Evolutionary conservation across 1,140 invertebrate species (phyloP).

Genomic region (Bombus terrestris): DNA sequence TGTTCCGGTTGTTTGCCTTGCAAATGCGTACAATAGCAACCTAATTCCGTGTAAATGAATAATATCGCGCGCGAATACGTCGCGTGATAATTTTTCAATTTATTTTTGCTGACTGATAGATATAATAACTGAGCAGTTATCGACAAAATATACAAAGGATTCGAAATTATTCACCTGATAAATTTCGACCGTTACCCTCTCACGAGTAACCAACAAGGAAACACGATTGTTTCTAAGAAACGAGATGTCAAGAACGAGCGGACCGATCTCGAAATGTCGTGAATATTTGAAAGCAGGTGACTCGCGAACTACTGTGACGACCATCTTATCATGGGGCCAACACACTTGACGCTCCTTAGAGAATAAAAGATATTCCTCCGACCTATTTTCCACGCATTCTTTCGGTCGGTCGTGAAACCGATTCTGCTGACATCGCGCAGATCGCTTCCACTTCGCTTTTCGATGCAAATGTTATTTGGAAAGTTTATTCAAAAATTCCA

Average conservation of each 20-base stretch:
- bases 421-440: background rate
- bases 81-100: no score
- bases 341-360: conserved; percentile 15
- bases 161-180: no score
- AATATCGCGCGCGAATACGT: no score
- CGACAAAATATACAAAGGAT: no score
- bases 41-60: no score
- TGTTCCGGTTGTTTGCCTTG: no score
- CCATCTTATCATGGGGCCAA: background rate
- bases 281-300: conserved; percentile 1
- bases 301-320: conserved; percentile 16
- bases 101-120: no score
- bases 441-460: background rate
- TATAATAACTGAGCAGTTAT: no score
- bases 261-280: background rate
- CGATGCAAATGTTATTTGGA: conserved; percentile 18
- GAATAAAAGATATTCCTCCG: background rate
- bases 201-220: background rate
- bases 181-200: background rate
- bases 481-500: conserved; percentile 22
- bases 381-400: conserved; percentile 28
- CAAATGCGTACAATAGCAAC: no score
- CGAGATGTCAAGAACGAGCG: background rate
- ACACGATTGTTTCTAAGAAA: background rate
- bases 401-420: background rate